These are phyloP conservation scores for Clinocottus analis DNA, from an alignment of 2,113 vertebrate genomes.

Conservation along the genomic window DNA sequence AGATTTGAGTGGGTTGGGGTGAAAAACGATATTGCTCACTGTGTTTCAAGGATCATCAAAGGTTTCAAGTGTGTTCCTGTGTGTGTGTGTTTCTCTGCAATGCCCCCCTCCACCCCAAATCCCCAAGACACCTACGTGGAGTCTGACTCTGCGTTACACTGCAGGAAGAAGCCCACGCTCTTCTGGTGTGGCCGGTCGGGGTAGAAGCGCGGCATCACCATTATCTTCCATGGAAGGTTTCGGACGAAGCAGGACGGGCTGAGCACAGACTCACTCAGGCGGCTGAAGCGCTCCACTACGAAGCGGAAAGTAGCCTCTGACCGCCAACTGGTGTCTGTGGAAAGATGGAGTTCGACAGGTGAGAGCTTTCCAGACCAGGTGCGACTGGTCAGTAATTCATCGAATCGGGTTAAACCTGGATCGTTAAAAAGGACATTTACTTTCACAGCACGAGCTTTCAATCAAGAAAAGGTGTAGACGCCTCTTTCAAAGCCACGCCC, in stretches of 20 bases:
- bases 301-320: constrained; percentile 99
- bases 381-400: not conserved
- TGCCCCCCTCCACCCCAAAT: not conserved
- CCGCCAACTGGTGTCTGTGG: constrained; percentile 96
- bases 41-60: not conserved
- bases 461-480: not conserved
- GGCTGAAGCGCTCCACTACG: constrained; percentile 97
- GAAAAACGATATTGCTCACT: not conserved
- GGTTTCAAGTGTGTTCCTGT: not conserved
- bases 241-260: constrained; percentile 98
- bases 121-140: constrained; percentile 92
- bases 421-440: not conserved
- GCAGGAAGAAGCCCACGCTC: constrained; percentile 98
- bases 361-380: not conserved
- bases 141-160: constrained; percentile 99
- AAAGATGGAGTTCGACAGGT: not conserved
- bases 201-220: constrained; percentile 99
- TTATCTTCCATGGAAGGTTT: constrained; percentile 99
- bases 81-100: not conserved
- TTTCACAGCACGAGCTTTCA: not conserved
- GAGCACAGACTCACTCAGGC: constrained; percentile 96
- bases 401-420: not conserved
- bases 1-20: not conserved
- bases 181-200: constrained; percentile 98
- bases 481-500: not conserved